phyloP scores from a whole-genome alignment of 2,888 invertebrate genomes.

The Amaurobius ferox region DNA sequence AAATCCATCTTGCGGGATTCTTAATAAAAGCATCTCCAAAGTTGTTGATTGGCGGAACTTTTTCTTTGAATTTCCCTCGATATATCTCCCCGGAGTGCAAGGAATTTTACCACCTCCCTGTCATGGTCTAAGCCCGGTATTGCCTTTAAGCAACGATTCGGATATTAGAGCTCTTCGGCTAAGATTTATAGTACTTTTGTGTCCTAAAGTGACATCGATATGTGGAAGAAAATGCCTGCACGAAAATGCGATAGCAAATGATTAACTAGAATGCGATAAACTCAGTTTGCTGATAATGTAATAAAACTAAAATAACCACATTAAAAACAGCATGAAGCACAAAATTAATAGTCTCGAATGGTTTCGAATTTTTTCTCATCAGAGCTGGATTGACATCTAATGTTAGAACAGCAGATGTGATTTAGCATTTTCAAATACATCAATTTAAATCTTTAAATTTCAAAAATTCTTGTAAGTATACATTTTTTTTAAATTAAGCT shows the following conservation, averaged over 20 bases:
- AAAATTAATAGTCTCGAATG: too few species aligned
- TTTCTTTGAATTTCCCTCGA: not conserved
- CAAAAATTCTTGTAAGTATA: too few species aligned
- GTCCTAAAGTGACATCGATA: constrained; percentile 12
- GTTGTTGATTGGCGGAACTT: constrained; percentile 14
- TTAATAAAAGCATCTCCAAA: constrained; percentile 5
- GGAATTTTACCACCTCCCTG: not conserved
- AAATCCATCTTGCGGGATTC: not conserved
- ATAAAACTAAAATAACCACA: too few species aligned
- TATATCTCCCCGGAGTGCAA: constrained; percentile 1
- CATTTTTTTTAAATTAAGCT: too few species aligned
- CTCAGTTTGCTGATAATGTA: not conserved
- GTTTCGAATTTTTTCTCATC: too few species aligned
- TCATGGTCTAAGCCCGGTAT: not conserved
- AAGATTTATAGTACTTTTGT: constrained; percentile 14
- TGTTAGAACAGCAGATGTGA: too few species aligned
- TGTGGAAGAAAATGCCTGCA: not conserved
- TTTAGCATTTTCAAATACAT: too few species aligned
- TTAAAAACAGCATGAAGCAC: too few species aligned
- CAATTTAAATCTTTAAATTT: too few species aligned
- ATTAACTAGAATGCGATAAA: not conserved
- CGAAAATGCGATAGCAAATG: not conserved
- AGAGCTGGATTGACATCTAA: too few species aligned
- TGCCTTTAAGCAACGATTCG: constrained; percentile 6
- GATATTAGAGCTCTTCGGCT: not conserved